A percentile compares a stretch with the other conserved stretches of the same genome.
phyloP scores from a whole-genome alignment of 2,113 vertebrate genomes.

The Otolemur garnettii region DNA sequence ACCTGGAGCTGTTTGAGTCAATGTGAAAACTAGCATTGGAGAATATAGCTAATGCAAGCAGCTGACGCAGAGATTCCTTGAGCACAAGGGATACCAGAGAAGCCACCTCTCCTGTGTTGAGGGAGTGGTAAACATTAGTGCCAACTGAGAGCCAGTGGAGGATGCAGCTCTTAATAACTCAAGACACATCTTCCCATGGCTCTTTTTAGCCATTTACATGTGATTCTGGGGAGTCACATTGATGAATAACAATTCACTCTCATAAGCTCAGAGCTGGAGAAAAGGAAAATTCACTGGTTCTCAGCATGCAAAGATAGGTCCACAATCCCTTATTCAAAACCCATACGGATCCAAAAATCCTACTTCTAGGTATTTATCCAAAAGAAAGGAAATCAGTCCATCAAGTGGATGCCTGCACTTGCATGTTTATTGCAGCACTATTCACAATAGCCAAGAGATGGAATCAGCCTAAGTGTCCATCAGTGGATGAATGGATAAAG shows the following conservation, averaged over 20 bases:
- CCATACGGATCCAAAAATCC: not conserved
- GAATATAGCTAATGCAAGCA: not conserved
- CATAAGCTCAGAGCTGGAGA: not conserved
- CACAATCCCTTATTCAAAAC: not conserved
- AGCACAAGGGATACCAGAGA: rapidly evolving
- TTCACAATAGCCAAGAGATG: not conserved
- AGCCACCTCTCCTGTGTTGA: not conserved
- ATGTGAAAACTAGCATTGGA: not conserved
- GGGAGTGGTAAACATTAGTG: not conserved
- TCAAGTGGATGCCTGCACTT: not conserved
- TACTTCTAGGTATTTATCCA: not conserved
- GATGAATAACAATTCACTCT: not conserved
- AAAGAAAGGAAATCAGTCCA: not conserved
- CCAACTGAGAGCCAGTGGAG: not conserved
- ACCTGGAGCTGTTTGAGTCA: not conserved
- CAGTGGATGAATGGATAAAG: not conserved
- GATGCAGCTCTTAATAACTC: not conserved
- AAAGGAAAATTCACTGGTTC: not conserved
- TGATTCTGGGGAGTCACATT: not conserved
- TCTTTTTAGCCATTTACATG: not conserved
- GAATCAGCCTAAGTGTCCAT: not conserved
- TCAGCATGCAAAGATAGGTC: not conserved
- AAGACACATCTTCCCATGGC: not conserved
- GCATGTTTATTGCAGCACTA: not conserved
- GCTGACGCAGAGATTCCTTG: not conserved